phyloP scores from a whole-genome alignment of 2,888 invertebrate genomes.

The Drosophila monieri region DNA sequence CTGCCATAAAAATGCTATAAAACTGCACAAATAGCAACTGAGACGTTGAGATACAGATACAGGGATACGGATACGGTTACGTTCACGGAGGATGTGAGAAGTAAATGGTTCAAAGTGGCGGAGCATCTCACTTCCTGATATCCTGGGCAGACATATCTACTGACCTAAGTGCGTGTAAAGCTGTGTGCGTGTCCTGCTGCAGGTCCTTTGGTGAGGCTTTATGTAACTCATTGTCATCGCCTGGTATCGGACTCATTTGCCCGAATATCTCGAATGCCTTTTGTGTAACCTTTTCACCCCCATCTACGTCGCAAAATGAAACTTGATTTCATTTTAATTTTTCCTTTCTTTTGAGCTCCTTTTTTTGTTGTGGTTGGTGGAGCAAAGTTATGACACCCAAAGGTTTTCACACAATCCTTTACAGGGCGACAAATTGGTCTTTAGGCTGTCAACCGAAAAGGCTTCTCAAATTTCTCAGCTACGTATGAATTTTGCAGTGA shows the following conservation, averaged over 20 bases:
- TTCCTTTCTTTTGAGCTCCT: slow-evolving; percentile 22
- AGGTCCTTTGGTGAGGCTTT: slow-evolving; percentile 14
- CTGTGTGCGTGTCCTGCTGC: slow-evolving; percentile 23
- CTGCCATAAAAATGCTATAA: slow-evolving; percentile 73
- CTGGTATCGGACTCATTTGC: slow-evolving; percentile 36
- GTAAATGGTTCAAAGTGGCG: slow-evolving; percentile 27
- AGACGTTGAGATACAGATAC: slow-evolving; percentile 39
- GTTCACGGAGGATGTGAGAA: slow-evolving; percentile 11
- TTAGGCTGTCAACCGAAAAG: slow-evolving; percentile 53
- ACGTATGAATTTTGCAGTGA: slow-evolving; percentile 59
- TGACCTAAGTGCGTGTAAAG: slow-evolving; percentile 68
- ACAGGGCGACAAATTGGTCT: slow-evolving; percentile 68
- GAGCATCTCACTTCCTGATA: slow-evolving; percentile 22
- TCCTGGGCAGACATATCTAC: slow-evolving; percentile 57
- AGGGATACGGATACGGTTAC: not conserved
- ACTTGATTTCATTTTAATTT: slow-evolving; percentile 66
- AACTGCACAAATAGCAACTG: slow-evolving; percentile 69
- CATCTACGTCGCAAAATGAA: slow-evolving; percentile 5
- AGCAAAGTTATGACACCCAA: slow-evolving; percentile 59
- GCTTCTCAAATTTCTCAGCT: slow-evolving; percentile 35
- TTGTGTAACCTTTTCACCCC: slow-evolving; percentile 43
- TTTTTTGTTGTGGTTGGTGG: not conserved
- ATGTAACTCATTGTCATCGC: slow-evolving; percentile 55
- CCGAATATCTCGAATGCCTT: slow-evolving; percentile 19
- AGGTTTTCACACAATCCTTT: slow-evolving; percentile 53